Base-by-base conservation (phyloP, 2,113 vertebrate genomes). In the Probosciger aterrimus region DNA sequence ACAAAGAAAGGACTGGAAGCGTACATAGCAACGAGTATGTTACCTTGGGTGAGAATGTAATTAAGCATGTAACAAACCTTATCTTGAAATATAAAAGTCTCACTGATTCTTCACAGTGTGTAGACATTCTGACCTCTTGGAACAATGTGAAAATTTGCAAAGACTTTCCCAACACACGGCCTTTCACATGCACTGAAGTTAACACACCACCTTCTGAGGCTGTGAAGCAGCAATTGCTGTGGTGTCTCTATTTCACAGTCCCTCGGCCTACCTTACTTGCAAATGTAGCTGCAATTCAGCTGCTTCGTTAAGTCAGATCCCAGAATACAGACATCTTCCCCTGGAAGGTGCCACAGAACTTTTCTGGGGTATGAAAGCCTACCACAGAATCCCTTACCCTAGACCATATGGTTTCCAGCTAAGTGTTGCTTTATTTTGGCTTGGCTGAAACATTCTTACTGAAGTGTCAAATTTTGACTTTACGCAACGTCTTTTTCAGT, bases 341-440 rank as follows among this genome's bases (percentile, higher is more conserved):
- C 73, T 76, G 79, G 83, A 77, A 88, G 88, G 63, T 88, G 77
- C 90, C 77, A 92, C 44, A 15, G 60, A 93, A 53, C 31, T 82
- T 90, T 67, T 71, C 20, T 63, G 16, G 68, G 44, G 27, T 73
- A 86, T 53, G 49, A 82, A 90, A 89, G 57, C 70, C 74, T 86
- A 76, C 37, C 83, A 86, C 57, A 91, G 86, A 93, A 92, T 85
- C 65, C 22, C 47, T 92, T 64, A 33, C 57, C 84, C 93, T 7
- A 27, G 28, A 84, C 77, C 96, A 96, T 92, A 65, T 90, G 85
- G 86, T 95, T 94, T 92, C 73, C 83, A 93, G 80, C 59, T 96
- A 95, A 88, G 64, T 43, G 68, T 88, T 95, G 93, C 84, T 91
- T 97, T 97, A 96, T 93, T 96, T 96, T 92, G 95, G 89, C 92